Conservation (phyloP, 2,113 vertebrate species). For the Axis porcinus region DNA sequence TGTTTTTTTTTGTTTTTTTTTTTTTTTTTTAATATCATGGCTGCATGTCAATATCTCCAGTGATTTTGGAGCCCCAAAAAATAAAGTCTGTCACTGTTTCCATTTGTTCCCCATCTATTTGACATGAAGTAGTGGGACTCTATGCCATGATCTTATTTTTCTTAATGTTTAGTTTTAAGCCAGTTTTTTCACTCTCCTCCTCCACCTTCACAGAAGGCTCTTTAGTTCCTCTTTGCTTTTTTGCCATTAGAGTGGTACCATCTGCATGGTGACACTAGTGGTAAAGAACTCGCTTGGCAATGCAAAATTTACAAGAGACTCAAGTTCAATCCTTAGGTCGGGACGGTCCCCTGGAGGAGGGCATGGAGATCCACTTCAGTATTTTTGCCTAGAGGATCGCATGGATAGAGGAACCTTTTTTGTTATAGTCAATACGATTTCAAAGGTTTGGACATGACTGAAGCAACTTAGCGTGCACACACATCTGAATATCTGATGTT, state of each 20-base stretch:
- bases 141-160: neutral
- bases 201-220: neutral
- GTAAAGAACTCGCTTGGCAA: neutral
- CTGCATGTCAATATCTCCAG: neutral
- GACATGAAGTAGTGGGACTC: neutral
- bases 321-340: neutral
- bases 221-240: neutral
- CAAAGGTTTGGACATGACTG: neutral
- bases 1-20: neutral
- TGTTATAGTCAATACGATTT: neutral
- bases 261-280: neutral
- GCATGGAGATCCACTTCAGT: neutral
- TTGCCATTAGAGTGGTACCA: neutral
- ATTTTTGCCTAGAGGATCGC: neutral
- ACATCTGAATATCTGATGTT: neutral
- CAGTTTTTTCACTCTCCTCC: neutral
- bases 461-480: neutral
- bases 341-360: neutral
- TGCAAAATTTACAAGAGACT: neutral
- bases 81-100: neutral
- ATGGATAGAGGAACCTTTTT: neutral
- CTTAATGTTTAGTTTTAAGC: neutral
- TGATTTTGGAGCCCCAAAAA: neutral
- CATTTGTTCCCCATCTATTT: neutral
- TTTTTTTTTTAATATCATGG: neutral